Conservation (phyloP, 2,113 vertebrate species). For the Oncorhynchus keta region DNA sequence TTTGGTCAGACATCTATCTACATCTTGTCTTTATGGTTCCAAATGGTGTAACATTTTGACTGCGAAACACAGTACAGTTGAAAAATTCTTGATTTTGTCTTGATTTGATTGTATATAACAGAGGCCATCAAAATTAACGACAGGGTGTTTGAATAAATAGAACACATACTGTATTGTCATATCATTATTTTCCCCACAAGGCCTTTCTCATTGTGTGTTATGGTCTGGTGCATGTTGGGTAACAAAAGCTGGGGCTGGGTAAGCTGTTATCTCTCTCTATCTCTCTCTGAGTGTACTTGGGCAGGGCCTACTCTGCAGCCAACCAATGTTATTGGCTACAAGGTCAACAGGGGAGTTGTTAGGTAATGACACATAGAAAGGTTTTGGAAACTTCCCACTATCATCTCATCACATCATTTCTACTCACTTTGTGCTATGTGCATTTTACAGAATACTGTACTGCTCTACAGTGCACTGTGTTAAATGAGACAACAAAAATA, state of each 20-base stretch:
- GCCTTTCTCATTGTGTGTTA: constrained; percentile 30
- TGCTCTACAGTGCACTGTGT: no score
- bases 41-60: neutral
- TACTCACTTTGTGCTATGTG: no score
- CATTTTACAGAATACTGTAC: no score
- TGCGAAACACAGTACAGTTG: neutral
- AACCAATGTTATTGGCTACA: constrained; percentile 42
- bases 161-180: neutral
- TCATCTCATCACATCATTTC: no score
- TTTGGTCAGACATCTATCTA: neutral
- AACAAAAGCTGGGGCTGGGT: neutral
- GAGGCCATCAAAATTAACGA: neutral
- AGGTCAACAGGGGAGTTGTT: constrained; percentile 54
- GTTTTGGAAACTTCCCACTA: neutral
- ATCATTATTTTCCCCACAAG: constrained; percentile 22
- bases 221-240: constrained; percentile 28
- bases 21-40: neutral
- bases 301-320: constrained; percentile 19
- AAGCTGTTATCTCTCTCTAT: neutral
- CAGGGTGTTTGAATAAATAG: constrained; percentile 31
- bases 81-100: neutral
- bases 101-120: neutral
- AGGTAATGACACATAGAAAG: constrained; percentile 25
- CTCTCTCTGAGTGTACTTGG: neutral
- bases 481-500: no score